A percentile compares a stretch with the other conserved stretches of the same genome.
Conservation (phyloP, 2,888 invertebrate genomes). For the Synergus itoensis region DNA sequence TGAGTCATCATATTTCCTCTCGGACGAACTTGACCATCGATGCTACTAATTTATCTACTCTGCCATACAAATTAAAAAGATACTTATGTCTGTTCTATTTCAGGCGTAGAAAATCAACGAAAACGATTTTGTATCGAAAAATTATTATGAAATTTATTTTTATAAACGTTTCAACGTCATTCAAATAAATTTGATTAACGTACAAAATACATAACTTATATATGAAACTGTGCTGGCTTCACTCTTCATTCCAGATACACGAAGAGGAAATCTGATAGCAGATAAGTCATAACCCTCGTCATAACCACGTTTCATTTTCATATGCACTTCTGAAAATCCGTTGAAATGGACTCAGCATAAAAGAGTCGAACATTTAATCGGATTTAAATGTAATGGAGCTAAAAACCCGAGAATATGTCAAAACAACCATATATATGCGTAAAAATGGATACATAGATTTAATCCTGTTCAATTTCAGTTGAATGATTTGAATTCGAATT, state of each 20-base stretch:
- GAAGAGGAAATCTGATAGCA: neutral
- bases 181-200: no score
- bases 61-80: neutral
- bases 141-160: no score
- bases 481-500: conserved; percentile 4
- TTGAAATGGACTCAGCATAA: neutral
- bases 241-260: no score
- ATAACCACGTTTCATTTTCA: no score
- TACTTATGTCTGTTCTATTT: no score
- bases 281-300: neutral
- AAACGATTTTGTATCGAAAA: no score
- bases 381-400: neutral
- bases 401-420: neutral
- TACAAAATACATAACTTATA: no score
- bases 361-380: neutral
- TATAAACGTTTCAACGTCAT: no score
- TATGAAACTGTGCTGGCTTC: no score
- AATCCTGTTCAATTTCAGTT: conserved; percentile 18
- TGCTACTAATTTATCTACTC: neutral
- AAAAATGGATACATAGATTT: conserved; percentile 11
- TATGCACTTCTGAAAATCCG: neutral
- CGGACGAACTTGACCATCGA: conserved; percentile 25
- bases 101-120: no score
- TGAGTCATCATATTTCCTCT: conserved; percentile 38
- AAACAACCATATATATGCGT: neutral